phyloP scores from a whole-genome alignment of 2,888 invertebrate species.

The Mesorhabditis spiculigera region DNA sequence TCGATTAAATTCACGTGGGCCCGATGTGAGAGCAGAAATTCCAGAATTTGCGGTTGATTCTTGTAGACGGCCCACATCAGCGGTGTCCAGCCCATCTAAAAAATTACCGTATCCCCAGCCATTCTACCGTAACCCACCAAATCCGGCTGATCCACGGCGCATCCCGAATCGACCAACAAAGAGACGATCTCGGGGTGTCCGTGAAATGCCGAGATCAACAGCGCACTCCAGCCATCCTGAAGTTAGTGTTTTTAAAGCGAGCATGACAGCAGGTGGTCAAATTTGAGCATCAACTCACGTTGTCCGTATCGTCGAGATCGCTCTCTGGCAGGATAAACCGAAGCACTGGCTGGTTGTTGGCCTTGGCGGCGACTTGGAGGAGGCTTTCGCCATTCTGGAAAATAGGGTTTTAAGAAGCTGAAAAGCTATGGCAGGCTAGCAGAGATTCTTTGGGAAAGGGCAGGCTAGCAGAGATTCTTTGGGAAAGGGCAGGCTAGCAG shows the following conservation, averaged over 20 bases:
- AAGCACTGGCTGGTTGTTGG: constrained; percentile 72
- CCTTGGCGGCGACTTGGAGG: constrained; percentile 48
- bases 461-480: not conserved
- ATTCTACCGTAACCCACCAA: constrained; percentile 15
- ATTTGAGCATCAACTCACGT: constrained; percentile 24
- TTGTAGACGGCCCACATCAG: constrained; percentile 97
- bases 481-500: not conserved
- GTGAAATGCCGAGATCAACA: constrained; percentile 90
- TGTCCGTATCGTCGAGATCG: constrained; percentile 54
- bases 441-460: not conserved
- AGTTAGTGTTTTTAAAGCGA: constrained; percentile 17
- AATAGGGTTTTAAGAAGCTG: too few species aligned
- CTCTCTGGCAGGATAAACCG: constrained; percentile 30
- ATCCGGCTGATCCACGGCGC: constrained; percentile 41
- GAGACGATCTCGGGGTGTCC: constrained; percentile 81
- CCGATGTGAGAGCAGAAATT: constrained; percentile 7
- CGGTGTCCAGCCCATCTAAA: constrained; percentile 83
- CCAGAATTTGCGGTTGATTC: constrained; percentile 65
- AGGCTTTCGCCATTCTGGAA: constrained; percentile 54
- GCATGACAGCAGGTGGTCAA: not conserved
- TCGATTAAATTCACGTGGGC: constrained; percentile 93
- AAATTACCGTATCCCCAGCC: not conserved
- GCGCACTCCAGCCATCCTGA: constrained; percentile 64
- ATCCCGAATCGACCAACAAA: constrained; percentile 72
- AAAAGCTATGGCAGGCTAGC: not conserved